phyloP scores from a whole-genome alignment of 2,797 vertebrate genomes.

The Chrosomus eos region DNA sequence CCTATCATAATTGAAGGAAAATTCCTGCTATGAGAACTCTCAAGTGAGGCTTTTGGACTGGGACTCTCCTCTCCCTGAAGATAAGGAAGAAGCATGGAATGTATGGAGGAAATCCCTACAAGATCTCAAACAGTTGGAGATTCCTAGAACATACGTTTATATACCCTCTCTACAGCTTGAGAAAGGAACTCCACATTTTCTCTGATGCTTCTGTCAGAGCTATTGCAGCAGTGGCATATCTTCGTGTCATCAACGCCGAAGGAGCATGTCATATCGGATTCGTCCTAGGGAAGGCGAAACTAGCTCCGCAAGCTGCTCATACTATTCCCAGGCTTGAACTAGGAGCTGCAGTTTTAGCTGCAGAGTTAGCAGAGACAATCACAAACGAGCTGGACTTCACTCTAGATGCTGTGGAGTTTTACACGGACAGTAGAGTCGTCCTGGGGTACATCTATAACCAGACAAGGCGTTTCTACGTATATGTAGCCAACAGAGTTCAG shows the following conservation, averaged over 20 bases:
- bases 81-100: not conserved
- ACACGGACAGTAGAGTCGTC: not conserved
- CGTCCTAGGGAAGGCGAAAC: constrained; percentile 6
- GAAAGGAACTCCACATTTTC: no score
- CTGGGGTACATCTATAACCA: no score
- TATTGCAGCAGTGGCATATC: no score
- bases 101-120: not conserved
- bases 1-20: not conserved
- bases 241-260: not conserved
- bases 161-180: not conserved
- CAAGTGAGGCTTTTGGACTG: not conserved
- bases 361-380: not conserved
- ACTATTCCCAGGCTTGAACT: not conserved
- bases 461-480: no score
- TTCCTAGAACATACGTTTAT: not conserved
- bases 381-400: not conserved
- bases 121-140: constrained; percentile 6
- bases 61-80: not conserved
- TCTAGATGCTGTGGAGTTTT: constrained; percentile 12
- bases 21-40: not conserved
- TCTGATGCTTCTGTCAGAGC: no score
- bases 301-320: not conserved
- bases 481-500: no score
- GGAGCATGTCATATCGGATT: not conserved
- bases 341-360: not conserved